These are phyloP conservation scores for Pteria penguin DNA, from an alignment of 2,888 invertebrate genomes.

Conservation along the genomic window DNA sequence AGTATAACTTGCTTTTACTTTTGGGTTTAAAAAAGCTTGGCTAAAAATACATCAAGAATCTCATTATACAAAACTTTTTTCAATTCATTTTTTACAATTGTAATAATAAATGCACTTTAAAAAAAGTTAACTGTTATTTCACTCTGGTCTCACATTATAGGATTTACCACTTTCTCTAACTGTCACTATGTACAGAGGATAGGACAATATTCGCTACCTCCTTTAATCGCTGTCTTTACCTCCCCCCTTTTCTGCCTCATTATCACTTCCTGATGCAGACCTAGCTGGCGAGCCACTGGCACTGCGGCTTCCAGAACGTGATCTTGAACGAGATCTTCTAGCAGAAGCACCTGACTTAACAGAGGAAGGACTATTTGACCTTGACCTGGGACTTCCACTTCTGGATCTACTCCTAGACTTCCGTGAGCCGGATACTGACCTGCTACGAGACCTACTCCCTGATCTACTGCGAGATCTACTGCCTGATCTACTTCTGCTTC, in stretches of 20 bases:
- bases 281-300: slow-evolving; percentile 47
- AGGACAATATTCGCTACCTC: neutral
- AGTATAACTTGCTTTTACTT: too few relatives aligned
- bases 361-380: slow-evolving; percentile 45
- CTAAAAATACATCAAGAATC: too few relatives aligned
- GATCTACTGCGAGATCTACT: slow-evolving; percentile 56
- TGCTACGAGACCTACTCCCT: slow-evolving; percentile 53
- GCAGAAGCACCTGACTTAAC: slow-evolving; percentile 39
- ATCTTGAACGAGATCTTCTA: slow-evolving; percentile 45
- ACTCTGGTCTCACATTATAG: too few relatives aligned
- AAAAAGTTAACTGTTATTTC: too few relatives aligned
- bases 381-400: slow-evolving; percentile 43
- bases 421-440: slow-evolving; percentile 47
- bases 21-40: too few relatives aligned
- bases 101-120: too few relatives aligned
- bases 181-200: neutral
- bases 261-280: slow-evolving; percentile 29
- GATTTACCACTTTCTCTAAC: too few relatives aligned
- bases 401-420: slow-evolving; percentile 42
- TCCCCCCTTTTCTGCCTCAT: neutral
- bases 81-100: too few relatives aligned
- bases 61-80: too few relatives aligned
- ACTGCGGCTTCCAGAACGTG: slow-evolving; percentile 37
- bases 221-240: neutral
- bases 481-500: slow-evolving; percentile 28